Base-by-base conservation (phyloP, 2,113 vertebrate species). In the Polypterus senegalus region DNA sequence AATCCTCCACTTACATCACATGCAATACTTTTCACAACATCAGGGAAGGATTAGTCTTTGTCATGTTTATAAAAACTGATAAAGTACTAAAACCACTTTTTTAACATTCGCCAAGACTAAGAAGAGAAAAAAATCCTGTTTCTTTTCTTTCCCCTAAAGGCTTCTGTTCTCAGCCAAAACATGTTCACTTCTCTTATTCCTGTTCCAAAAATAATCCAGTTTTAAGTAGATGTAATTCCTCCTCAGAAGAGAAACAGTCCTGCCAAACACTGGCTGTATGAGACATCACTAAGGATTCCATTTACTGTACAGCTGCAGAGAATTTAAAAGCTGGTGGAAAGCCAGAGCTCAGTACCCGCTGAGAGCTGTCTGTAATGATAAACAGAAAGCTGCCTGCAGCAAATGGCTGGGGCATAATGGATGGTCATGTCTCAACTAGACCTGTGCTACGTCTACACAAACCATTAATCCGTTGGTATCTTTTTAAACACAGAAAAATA, bases 101-200 rank as follows among this genome's bases (percentile, higher is more conserved):
- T 74, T 76, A 66, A 75, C 76, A 76, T 43, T 45, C 76, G 63
- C 67, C 68, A 63, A 69, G 69, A 59, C 63, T 61, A 27, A 10
- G 67, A 63, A 70, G 66, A 27, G 2, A 27, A 27, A 27, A 27
- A 27, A 27, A 27, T 27, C 7, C 43, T 58, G 3, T 58, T 58
- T 58, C 27, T 27, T 3, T 55, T 27, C 27, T 58, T 58, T 43
- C 46, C 6, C 7, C 8, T 27, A 58, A 45, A 58, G 56, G 11
- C 4, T 45, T 58, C 56, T 58, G 11, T 73, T 73, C 78, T 67
- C 71, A 83, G 79, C 67, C 71, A 85, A 77, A 77, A 80, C 83
- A 75, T 76, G 75, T 67, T 83, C 78, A 76, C 69, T 81, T 83
- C 65, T 80, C 66, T 73, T 81, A 74, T 82, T 72, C 77, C 79